These are phyloP conservation scores for Zaprionus capensis DNA, from an alignment of 1,140 invertebrate species.

Conservation along the genomic window DNA sequence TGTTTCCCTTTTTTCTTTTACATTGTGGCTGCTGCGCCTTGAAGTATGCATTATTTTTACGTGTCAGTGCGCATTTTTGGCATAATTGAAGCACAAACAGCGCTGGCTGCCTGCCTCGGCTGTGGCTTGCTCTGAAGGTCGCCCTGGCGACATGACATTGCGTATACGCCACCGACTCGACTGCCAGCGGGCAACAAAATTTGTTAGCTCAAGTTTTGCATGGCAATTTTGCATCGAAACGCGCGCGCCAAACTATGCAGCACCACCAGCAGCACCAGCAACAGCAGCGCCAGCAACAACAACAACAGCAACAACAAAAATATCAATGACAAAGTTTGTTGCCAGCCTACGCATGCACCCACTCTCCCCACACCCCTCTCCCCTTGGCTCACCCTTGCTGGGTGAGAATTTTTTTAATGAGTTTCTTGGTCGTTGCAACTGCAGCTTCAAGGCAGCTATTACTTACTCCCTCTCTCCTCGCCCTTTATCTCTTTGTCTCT, in stretches of 20 bases:
- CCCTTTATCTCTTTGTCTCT: not conserved
- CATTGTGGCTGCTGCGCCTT: constrained; percentile 58
- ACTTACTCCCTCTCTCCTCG: not conserved
- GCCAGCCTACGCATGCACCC: not conserved
- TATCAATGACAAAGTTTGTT: constrained; percentile 26
- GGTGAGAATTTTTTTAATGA: constrained; percentile 67
- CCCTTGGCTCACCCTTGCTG: not conserved
- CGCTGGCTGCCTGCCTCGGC: constrained; percentile 17
- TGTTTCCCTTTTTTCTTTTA: constrained; percentile 7
- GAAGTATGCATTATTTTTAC: constrained; percentile 82
- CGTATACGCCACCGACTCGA: constrained; percentile 27
- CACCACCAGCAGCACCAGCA: constrained; percentile 10
- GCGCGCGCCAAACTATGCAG: constrained; percentile 32
- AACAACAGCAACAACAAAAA: not conserved
- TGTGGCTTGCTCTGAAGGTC: constrained; percentile 38
- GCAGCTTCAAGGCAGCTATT: constrained; percentile 25
- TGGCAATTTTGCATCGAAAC: constrained; percentile 26
- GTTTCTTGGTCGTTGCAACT: constrained; percentile 42
- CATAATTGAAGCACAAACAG: constrained; percentile 82
- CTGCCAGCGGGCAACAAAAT: constrained; percentile 3
- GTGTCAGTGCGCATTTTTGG: constrained; percentile 82
- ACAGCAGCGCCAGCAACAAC: constrained; percentile 2
- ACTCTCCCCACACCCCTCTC: not conserved
- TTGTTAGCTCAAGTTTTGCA: constrained; percentile 34
- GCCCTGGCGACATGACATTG: constrained; percentile 42